A percentile compares a stretch with the other conserved stretches of the same genome.
Conservation (phyloP, 2,888 invertebrate genomes). For the Epinotia ramella region DNA sequence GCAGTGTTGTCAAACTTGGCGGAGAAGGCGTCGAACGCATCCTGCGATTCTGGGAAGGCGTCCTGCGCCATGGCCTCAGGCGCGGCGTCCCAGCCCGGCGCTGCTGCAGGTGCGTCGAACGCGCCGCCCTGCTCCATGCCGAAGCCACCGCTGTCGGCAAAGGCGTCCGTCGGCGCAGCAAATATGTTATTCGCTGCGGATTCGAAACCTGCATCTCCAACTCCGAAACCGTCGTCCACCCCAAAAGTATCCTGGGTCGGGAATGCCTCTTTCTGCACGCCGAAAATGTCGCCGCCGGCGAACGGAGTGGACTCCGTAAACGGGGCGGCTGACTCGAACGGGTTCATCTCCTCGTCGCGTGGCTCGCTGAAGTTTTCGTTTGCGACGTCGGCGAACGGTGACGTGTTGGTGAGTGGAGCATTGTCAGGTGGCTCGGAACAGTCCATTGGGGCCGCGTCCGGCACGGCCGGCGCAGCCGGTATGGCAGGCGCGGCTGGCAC, state of each 20-base stretch:
- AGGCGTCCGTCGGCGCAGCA: slow-evolving; percentile 49
- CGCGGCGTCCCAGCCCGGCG: slow-evolving; percentile 61
- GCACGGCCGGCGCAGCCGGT: slow-evolving; percentile 49
- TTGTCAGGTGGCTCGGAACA: slow-evolving; percentile 65
- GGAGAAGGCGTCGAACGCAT: slow-evolving; percentile 94
- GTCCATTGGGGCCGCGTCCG: slow-evolving; percentile 67
- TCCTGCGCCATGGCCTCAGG: slow-evolving; percentile 67
- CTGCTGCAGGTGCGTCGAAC: slow-evolving; percentile 56
- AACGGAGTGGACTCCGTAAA: slow-evolving; percentile 52
- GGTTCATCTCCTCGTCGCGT: slow-evolving; percentile 67
- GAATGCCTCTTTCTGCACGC: slow-evolving; percentile 56
- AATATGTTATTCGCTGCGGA: slow-evolving; percentile 56
- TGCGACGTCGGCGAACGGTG: slow-evolving; percentile 66
- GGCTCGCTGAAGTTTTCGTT: slow-evolving; percentile 54
- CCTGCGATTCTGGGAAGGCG: slow-evolving; percentile 69
- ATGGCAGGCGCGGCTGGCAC: not conserved
- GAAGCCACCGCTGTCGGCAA: slow-evolving; percentile 47
- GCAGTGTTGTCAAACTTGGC: slow-evolving; percentile 93
- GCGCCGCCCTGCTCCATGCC: slow-evolving; percentile 48
- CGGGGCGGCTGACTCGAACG: slow-evolving; percentile 65
- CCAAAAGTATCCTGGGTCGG: slow-evolving; percentile 54
- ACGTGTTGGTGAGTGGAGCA: slow-evolving; percentile 56
- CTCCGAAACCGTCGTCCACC: slow-evolving; percentile 50
- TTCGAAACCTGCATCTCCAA: slow-evolving; percentile 43
- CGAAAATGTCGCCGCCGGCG: slow-evolving; percentile 59